Evolutionary conservation across 2,888 invertebrate genomes (phyloP).

Genomic region (Drosophila koepferae): DNA sequence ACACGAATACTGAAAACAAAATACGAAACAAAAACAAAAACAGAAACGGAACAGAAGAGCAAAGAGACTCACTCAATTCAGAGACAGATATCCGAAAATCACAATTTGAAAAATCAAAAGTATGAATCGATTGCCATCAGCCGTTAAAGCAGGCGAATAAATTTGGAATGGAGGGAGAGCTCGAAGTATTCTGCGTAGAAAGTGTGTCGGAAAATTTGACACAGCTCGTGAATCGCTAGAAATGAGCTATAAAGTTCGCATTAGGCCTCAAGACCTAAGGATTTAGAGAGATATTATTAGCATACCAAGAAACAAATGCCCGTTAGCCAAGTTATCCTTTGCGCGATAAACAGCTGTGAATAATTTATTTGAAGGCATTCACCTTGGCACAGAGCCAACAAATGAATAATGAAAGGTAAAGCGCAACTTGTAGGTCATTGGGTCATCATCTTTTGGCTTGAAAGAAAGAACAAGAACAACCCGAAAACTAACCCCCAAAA

Average conservation of each 20-base stretch:
- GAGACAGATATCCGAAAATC: constrained; percentile 49
- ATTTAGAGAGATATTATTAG: constrained; percentile 52
- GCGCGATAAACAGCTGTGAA: constrained; percentile 43
- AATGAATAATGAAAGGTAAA: constrained; percentile 15
- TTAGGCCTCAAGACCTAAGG: constrained; percentile 60
- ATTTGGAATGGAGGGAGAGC: background rate
- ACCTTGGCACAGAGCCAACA: constrained; percentile 13
- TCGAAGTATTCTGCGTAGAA: background rate
- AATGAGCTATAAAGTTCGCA: constrained; percentile 74
- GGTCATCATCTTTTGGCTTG: constrained; percentile 53
- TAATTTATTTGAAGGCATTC: constrained; percentile 26
- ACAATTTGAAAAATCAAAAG: constrained; percentile 70
- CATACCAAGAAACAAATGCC: constrained; percentile 15
- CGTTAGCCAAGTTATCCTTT: constrained; percentile 39
- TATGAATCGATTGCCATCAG: constrained; percentile 72
- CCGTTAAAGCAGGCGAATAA: constrained; percentile 21
- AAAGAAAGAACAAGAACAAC: constrained; percentile 11
- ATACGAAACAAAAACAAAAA: background rate
- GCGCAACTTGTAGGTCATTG: constrained; percentile 64
- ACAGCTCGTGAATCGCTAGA: constrained; percentile 32
- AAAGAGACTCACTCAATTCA: background rate
- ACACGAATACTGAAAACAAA: background rate
- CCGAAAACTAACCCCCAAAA: constrained; percentile 33
- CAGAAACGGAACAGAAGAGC: background rate
- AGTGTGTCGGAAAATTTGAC: constrained; percentile 13